Percentiles rank a stretch among this genome's conserved stretches.
phyloP scores from a whole-genome alignment of 2,797 vertebrate species.

The Selene dorsalis region DNA sequence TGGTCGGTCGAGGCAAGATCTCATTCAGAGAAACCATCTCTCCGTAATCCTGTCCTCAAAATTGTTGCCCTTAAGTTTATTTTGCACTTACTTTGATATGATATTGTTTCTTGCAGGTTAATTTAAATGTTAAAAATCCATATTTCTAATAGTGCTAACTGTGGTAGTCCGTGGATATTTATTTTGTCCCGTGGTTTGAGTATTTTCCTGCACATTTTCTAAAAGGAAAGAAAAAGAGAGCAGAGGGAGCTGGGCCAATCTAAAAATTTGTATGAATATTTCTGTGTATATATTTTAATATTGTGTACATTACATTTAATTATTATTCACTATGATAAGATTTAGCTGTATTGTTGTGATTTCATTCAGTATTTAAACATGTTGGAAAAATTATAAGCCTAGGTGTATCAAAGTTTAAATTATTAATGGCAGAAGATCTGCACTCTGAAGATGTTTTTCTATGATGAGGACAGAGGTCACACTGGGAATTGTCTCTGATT shows the following conservation, averaged over 20 bases:
- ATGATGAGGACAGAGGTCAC: conserved; percentile 78
- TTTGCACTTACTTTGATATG: conserved; percentile 59
- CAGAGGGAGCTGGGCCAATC: conserved; percentile 73
- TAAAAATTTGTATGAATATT: conserved; percentile 85
- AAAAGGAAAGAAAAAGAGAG: conserved; percentile 80
- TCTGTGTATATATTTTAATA: conserved; percentile 89
- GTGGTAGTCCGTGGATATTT: conserved; percentile 75
- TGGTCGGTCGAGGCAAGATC: conserved; percentile 60
- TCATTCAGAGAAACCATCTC: conserved; percentile 15
- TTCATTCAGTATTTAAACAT: conserved; percentile 86
- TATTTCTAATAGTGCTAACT: conserved; percentile 69
- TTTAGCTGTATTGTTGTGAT: conserved; percentile 88
- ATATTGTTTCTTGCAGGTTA: conserved; percentile 55
- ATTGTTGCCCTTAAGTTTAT: conserved; percentile 20
- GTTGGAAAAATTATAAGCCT: conserved; percentile 82
- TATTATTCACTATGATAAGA: conserved; percentile 85
- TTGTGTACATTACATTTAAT: conserved; percentile 87
- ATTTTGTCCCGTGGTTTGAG: conserved; percentile 72
- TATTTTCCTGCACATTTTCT: conserved; percentile 69
- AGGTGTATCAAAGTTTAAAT: conserved; percentile 83
- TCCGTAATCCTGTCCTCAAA: conserved; percentile 25
- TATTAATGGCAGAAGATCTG: conserved; percentile 78
- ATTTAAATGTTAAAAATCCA: conserved; percentile 66
- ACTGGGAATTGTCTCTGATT: conserved; percentile 77
- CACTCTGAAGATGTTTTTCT: conserved; percentile 80